Conservation (phyloP, 2,113 vertebrate genomes). For the Otus sunia region DNA sequence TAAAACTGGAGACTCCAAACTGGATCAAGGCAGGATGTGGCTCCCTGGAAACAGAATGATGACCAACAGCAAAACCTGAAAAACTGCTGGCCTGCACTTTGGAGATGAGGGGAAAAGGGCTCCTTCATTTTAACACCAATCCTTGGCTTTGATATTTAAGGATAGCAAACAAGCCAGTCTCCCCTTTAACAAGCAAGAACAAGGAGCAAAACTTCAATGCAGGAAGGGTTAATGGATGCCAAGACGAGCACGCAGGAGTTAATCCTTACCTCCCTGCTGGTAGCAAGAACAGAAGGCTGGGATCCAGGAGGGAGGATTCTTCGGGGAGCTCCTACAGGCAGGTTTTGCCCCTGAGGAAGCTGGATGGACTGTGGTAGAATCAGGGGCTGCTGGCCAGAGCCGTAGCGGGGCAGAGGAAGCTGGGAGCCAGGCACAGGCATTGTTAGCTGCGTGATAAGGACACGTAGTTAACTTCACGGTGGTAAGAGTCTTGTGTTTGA, state of each 20-base stretch:
- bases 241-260: not conserved
- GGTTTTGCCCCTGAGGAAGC: slow-evolving; percentile 93
- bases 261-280: slow-evolving; percentile 88
- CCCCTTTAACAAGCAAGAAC: not conserved
- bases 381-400: slow-evolving; percentile 95
- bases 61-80: slow-evolving; percentile 41
- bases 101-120: not conserved
- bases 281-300: slow-evolving; percentile 85
- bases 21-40: slow-evolving; percentile 15
- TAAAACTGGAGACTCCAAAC: slow-evolving; percentile 62
- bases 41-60: slow-evolving; percentile 52
- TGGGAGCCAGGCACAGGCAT: slow-evolving; percentile 97
- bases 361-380: slow-evolving; percentile 96
- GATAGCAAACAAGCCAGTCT: slow-evolving; percentile 1
- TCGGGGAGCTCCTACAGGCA: slow-evolving; percentile 89
- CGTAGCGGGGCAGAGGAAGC: slow-evolving; percentile 86
- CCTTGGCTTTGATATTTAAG: slow-evolving; percentile 3
- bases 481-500: not conserved
- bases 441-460: slow-evolving; percentile 82
- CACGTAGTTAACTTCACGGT: not conserved
- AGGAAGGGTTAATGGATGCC: slow-evolving; percentile 7
- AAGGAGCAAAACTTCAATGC: not conserved
- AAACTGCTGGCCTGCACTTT: not conserved
- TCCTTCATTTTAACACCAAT: slow-evolving; percentile 8
- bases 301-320: slow-evolving; percentile 90